phyloP scores from a whole-genome alignment of 92 coral and sea anemone genomes.

The Palythoa heliodiscus region DNA sequence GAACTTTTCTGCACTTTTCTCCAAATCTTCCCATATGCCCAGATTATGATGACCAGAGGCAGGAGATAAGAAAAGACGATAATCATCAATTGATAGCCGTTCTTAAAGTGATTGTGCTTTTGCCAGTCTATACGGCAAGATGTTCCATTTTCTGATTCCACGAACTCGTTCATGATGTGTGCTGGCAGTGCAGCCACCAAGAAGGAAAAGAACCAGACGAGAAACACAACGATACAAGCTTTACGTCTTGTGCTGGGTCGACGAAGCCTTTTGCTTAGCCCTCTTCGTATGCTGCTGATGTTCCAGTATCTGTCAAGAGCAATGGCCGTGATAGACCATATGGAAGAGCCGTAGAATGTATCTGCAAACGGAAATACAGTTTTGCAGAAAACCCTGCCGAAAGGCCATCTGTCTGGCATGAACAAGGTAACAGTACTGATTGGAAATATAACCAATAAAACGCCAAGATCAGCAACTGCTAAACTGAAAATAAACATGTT shows the following conservation, averaged over 20 bases:
- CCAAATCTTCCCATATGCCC: slow-evolving; percentile 21
- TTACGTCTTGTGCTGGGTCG: slow-evolving; percentile 1
- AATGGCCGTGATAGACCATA: slow-evolving; percentile 55
- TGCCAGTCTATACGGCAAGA: neutral
- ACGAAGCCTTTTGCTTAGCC: neutral
- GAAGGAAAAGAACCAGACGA: slow-evolving; percentile 14
- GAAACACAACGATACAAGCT: neutral
- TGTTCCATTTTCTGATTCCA: neutral
- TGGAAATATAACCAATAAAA: slow-evolving; percentile 14
- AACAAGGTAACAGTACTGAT: slow-evolving; percentile 29
- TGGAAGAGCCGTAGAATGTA: slow-evolving; percentile 58
- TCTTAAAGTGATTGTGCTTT: neutral
- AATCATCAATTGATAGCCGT: neutral
- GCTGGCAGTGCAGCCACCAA: slow-evolving; percentile 12
- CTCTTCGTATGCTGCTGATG: neutral
- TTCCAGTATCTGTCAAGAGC: slow-evolving; percentile 42
- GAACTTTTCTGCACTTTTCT: slow-evolving; percentile 15
- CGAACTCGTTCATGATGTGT: slow-evolving; percentile 10
- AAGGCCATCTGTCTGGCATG: slow-evolving; percentile 45
- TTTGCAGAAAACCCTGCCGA: slow-evolving; percentile 46
- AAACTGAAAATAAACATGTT: slow-evolving; percentile 33
- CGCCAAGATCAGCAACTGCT: slow-evolving; percentile 62
- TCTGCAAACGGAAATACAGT: slow-evolving; percentile 50
- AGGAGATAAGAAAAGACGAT: slow-evolving; percentile 9
- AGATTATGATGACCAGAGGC: slow-evolving; percentile 31